Conservation (phyloP, 2,888 invertebrate species). For the Parnassius glacialis region DNA sequence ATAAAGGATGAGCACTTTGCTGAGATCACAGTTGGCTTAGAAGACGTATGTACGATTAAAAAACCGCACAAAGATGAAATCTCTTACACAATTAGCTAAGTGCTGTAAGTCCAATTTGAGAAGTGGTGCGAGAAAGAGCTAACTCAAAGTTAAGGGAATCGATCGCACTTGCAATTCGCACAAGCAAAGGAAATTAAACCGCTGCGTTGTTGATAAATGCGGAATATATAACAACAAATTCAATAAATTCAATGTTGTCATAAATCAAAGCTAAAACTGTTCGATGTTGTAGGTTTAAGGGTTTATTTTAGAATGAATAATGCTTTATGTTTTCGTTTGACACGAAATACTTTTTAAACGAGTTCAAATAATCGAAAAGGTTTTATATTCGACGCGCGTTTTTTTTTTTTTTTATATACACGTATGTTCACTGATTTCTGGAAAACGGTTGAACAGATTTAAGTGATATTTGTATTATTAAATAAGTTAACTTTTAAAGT, state of each 20-base stretch:
- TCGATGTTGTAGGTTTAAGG: not conserved
- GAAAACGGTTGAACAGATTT: too few relatives aligned
- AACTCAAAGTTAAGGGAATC: conserved; percentile 5
- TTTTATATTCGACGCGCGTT: too few relatives aligned
- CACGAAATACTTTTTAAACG: too few relatives aligned
- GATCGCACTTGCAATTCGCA: conserved; percentile 9
- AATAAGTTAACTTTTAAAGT: too few relatives aligned
- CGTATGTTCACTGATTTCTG: too few relatives aligned
- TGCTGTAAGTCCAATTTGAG: conserved; percentile 19
- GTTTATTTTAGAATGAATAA: too few relatives aligned
- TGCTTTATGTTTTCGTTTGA: too few relatives aligned
- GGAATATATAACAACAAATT: not conserved
- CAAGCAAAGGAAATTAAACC: conserved; percentile 20
- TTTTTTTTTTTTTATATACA: too few relatives aligned
- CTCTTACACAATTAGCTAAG: conserved; percentile 22
- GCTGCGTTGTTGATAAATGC: conserved; percentile 12
- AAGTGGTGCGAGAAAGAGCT: conserved; percentile 19
- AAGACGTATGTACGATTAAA: not conserved
- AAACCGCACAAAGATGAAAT: not conserved
- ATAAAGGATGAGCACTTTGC: too few relatives aligned
- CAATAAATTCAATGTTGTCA: conserved; percentile 16
- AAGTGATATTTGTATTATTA: too few relatives aligned
- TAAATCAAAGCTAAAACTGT: conserved; percentile 4
- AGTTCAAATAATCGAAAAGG: too few relatives aligned
- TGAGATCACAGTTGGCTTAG: not conserved